phyloP scores from a whole-genome alignment of 2,888 invertebrate species.

The Cheilosia pagana region DNA sequence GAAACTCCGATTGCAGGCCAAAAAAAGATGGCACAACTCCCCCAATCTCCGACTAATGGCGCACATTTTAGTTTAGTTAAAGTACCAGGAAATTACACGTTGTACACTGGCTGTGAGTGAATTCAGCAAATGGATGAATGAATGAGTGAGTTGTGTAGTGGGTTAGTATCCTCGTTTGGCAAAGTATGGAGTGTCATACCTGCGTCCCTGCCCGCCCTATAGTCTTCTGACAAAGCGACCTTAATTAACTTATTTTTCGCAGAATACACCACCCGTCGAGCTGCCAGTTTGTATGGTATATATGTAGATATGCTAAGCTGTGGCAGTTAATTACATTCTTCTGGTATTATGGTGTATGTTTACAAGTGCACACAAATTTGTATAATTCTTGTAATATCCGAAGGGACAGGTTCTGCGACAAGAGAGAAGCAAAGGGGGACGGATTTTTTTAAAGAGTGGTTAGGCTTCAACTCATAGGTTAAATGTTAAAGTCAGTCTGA shows the following conservation, averaged over 20 bases:
- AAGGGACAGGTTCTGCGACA: slow-evolving; percentile 41
- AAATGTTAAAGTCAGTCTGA: too few relatives aligned
- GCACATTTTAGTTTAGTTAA: slow-evolving; percentile 54
- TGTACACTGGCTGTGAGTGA: slow-evolving; percentile 22
- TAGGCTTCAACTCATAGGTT: too few relatives aligned
- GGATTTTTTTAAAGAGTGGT: not conserved
- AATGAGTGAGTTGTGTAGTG: slow-evolving; percentile 66
- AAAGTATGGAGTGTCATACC: slow-evolving; percentile 11
- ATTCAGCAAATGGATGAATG: slow-evolving; percentile 58
- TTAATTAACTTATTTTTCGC: slow-evolving; percentile 70
- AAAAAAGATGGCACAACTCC: slow-evolving; percentile 42
- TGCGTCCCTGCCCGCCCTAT: slow-evolving; percentile 13
- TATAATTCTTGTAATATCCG: slow-evolving; percentile 7
- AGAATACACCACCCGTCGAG: not conserved
- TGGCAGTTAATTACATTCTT: slow-evolving; percentile 53
- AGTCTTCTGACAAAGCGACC: slow-evolving; percentile 41
- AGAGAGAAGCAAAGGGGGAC: not conserved
- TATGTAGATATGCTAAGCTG: slow-evolving; percentile 39
- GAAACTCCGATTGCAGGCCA: slow-evolving; percentile 29
- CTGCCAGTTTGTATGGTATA: slow-evolving; percentile 19
- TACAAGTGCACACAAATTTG: slow-evolving; percentile 41
- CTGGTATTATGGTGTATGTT: slow-evolving; percentile 33
- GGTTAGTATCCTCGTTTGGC: slow-evolving; percentile 53
- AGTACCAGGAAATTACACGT: slow-evolving; percentile 65
- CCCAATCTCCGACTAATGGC: slow-evolving; percentile 61